Base-by-base conservation (phyloP, 2,797 vertebrate species). In the Hybognathus amarus region DNA sequence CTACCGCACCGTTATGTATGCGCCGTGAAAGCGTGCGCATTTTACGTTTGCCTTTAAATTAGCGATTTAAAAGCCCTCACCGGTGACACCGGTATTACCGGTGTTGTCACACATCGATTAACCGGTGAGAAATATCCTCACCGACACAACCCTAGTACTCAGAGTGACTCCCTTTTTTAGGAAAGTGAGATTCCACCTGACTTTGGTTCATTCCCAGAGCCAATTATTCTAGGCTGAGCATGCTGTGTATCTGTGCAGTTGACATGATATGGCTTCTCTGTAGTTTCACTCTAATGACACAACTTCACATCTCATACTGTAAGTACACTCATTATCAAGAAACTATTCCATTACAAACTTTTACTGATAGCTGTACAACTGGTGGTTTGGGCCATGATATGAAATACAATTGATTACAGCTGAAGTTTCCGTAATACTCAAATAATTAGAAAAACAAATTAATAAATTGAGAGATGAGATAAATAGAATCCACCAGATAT, bases 401-500 rank as follows among this genome's bases (percentile, higher is more conserved):
- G 18, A 36, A 71, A 45, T 18, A 24, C 30, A 15, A 24, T 73
- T 45, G 24, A 56, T 42, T 61, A 61, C 54, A 71, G 11, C 11
- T 59, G 24, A 8, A 47, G 40, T 50, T 36, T 50, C 64, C 54
- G 67, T 13, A 42, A 56, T 13, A 17, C 17, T 52, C 47, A 66
- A 42, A 61, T 5, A 12, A 61, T 61, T 6, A 8, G 52, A 80
- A 63, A 30, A 63, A 63, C 61, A 30, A 63, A 71, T 45, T 8
- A 75, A 79, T 50, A 33, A 40, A 24, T 40, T 40, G 69, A 4
- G 50, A 30, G 13, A 24, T 33, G 8, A 76, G 84, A n/a, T 63
- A 50, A 68, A 40, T 74, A 52, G 27, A 66, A 22, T 61, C 52
- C 68, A 61, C 36, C 50, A 54, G 40, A 59, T 83, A 67, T 45